Percentiles rank a stretch among this genome's conserved stretches.
phyloP scores from a whole-genome alignment of 2,113 vertebrate species.

The Nothocercus nigrocapillus region DNA sequence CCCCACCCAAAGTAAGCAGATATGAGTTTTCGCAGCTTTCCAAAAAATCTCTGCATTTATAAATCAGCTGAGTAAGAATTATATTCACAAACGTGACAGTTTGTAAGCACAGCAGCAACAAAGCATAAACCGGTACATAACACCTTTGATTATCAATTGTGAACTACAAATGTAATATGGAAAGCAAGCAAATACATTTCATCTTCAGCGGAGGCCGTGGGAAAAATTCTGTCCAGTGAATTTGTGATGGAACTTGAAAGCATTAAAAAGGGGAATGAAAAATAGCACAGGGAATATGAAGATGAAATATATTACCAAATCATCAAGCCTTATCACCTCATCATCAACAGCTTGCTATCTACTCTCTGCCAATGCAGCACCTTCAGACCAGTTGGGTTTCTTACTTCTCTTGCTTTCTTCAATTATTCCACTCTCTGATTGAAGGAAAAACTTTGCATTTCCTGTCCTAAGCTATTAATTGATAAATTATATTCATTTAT shows the following conservation, averaged over 20 bases:
- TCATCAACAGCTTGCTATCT: not conserved
- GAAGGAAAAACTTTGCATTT: not conserved
- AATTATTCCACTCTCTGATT: not conserved
- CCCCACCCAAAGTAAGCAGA: conserved; percentile 20
- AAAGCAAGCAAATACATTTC: not conserved
- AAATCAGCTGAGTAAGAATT: not conserved
- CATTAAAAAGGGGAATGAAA: not conserved
- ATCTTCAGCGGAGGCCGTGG: not conserved
- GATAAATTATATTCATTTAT: not conserved
- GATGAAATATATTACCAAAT: not conserved
- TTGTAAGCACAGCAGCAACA: not conserved
- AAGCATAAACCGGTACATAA: not conserved
- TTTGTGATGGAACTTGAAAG: not conserved
- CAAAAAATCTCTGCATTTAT: not conserved
- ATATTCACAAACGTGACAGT: not conserved
- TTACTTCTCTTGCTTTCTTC: not conserved
- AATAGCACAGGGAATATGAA: not conserved
- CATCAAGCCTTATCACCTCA: not conserved
- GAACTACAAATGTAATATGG: not conserved
- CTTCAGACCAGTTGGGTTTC: not conserved
- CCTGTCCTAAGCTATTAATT: not conserved
- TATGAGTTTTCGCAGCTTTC: conserved; percentile 2
- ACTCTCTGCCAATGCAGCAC: not conserved
- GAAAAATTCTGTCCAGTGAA: not conserved
- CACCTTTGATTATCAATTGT: not conserved